These are phyloP conservation scores for Muscina levida DNA, from an alignment of 2,888 invertebrate species.

Conservation along the genomic window DNA sequence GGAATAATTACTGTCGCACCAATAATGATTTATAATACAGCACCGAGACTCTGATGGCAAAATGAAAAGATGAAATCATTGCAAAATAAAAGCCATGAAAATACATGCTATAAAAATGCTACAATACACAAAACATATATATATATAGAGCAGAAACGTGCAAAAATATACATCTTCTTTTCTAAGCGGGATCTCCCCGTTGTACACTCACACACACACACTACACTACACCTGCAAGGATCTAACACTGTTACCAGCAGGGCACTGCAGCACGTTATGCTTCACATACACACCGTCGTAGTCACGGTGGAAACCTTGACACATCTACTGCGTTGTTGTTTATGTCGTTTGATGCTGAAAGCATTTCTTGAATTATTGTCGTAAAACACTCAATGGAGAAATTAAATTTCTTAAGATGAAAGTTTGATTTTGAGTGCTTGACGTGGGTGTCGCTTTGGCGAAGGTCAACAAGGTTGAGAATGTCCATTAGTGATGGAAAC, in stretches of 20 bases:
- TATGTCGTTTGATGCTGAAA: not conserved
- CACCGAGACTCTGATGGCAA: not conserved
- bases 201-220: not conserved
- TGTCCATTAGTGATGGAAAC: too few species aligned
- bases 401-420: constrained; percentile 25
- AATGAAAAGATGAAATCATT: constrained; percentile 25
- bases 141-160: constrained; percentile 23
- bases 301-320: constrained; percentile 50
- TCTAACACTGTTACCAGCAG: not conserved
- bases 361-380: constrained; percentile 32
- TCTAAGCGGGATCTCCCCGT: not conserved
- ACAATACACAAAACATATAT: constrained; percentile 7
- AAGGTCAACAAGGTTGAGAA: too few species aligned
- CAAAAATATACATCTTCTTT: not conserved
- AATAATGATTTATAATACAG: constrained; percentile 58
- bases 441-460: not conserved
- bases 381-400: constrained; percentile 25
- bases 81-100: constrained; percentile 5
- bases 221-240: constrained; percentile 5
- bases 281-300: not conserved
- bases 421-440: constrained; percentile 28
- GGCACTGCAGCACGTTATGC: constrained; percentile 11
- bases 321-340: constrained; percentile 30
- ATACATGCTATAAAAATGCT: constrained; percentile 12
- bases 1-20: constrained; percentile 59